Conservation (phyloP, 2,113 vertebrate genomes). For the Indicator indicator region DNA sequence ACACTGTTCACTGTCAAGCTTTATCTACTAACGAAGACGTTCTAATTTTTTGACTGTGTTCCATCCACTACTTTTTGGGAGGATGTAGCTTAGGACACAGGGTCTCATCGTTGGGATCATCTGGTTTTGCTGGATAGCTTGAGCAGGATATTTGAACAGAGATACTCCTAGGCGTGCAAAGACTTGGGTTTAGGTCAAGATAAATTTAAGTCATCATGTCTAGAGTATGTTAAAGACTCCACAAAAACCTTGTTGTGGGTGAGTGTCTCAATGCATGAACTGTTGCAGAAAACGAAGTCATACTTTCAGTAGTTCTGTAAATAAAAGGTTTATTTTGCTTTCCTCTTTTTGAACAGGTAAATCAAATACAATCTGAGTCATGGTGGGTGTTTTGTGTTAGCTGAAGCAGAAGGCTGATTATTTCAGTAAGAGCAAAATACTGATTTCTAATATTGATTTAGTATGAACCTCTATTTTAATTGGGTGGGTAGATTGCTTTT, state of each 20-base stretch:
- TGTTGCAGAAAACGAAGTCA: not conserved
- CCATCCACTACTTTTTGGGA: not conserved
- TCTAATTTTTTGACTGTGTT: not conserved
- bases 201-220: not conserved
- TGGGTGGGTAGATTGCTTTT: not conserved
- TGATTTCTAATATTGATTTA: conserved; percentile 17
- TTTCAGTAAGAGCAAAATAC: conserved; percentile 1
- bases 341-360: not conserved
- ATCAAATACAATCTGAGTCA: not conserved
- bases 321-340: not conserved
- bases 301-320: not conserved
- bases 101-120: not conserved
- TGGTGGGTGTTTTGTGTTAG: not conserved
- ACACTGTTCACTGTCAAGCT: not conserved
- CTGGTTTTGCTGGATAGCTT: not conserved
- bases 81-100: not conserved
- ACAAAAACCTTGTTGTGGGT: not conserved
- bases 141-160: not conserved
- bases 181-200: not conserved
- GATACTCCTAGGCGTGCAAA: not conserved
- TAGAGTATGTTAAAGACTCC: not conserved
- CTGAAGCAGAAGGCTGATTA: conserved; percentile 3
- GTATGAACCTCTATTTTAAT: not conserved
- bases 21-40: not conserved
- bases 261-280: not conserved